Evolutionary conservation across 1,140 invertebrate species (phyloP).

Genomic region (Drosophila pruinosa): DNA sequence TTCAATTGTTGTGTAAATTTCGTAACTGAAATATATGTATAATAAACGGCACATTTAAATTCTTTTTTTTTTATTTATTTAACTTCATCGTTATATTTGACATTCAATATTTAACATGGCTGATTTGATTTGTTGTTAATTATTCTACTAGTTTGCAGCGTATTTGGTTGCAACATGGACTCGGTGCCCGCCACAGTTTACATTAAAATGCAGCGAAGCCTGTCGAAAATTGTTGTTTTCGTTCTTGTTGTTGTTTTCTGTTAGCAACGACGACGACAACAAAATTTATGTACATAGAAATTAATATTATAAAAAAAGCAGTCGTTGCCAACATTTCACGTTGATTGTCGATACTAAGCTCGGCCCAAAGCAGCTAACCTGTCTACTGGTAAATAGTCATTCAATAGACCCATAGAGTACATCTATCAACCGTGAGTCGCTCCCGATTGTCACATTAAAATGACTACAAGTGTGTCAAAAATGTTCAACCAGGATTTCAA

Average conservation of each 20-base stretch:
- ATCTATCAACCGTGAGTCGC: neutral
- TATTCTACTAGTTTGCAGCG: neutral
- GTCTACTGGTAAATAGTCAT: conserved; percentile 1
- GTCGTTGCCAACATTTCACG: conserved; percentile 25
- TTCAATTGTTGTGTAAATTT: neutral
- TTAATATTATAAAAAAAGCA: conserved; percentile 61
- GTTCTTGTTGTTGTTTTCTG: conserved; percentile 12
- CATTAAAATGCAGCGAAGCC: conserved; percentile 67
- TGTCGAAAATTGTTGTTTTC: conserved; percentile 60
- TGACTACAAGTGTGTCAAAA: conserved; percentile 20
- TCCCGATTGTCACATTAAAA: conserved; percentile 35
- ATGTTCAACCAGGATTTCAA: conserved; percentile 35
- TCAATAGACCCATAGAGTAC: conserved; percentile 2
- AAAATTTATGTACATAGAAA: conserved; percentile 79
- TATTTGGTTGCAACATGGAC: neutral
- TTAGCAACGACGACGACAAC: conserved; percentile 50
- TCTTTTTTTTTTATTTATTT: neutral
- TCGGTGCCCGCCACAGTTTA: neutral
- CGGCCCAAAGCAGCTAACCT: neutral
- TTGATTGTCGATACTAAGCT: conserved; percentile 28
- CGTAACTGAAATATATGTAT: neutral
- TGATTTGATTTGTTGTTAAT: neutral
- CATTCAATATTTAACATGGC: neutral
- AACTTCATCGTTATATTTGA: too few species aligned
- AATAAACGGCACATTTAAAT: too few species aligned